Base-by-base conservation (phyloP, 2,113 vertebrate genomes). In the Anas platyrhynchos region DNA sequence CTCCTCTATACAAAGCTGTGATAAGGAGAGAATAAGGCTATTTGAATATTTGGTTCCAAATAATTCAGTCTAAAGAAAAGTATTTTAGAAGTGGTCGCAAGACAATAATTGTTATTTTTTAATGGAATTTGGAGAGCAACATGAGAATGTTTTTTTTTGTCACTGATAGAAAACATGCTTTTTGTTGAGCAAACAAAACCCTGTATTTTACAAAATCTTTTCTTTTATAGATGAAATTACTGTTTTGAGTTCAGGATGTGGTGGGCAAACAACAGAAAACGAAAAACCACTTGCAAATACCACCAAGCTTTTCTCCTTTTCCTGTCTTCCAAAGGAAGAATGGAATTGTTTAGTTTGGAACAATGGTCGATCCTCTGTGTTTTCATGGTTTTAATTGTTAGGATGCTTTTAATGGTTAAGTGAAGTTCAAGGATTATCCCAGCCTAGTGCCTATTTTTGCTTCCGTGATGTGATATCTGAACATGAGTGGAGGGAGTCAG, bases 201-300 rank as follows among this genome's bases (percentile, higher is more conserved):
- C 23, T 86, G 27, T 94, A 38, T 65, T 96, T 94, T 10, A 73
- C 26, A 78, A 86, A 79, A n/a, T 44, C 75, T 87, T 59, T 21
- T 92, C 67, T 84, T 88, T 91, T 69, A 23, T 72, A 79, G 54
- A 65, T 38, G 7, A 82, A 93, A 73, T 91, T 83, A 77, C 36
- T 89, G 52, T 54, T 94, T 94, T 88, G 58, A 85, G 29, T 82
- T 94, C 71, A 92, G 83, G 66, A 82, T 96, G 83, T 95, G 83
- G 81, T 85, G 10, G 59, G 41, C 44, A 95, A 91, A 79, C 74
- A 91, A 84, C 65, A 48, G 65, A 86, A 89, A 76, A 80, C 31
- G 66, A 81, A 93, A 83, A 94, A 26, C 9, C 18, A 46, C 71
- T 93, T 84, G 38, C 15, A 88, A 58, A 92, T 86, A 55, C 54